Base-by-base conservation (phyloP, 2,888 invertebrate genomes). In the Phoronis australis region DNA sequence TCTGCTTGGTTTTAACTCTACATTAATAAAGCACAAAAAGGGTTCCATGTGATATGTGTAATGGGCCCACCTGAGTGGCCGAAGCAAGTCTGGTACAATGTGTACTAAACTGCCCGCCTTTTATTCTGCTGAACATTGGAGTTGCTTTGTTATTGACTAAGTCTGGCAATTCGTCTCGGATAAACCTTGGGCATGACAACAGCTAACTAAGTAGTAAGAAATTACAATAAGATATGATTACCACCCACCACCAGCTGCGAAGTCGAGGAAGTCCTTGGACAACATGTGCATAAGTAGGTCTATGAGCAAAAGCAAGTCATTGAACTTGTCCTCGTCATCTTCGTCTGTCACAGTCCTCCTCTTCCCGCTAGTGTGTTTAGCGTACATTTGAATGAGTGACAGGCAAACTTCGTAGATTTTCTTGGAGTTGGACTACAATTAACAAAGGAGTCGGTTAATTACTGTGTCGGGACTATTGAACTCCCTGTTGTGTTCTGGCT, bases 271-370 rank as follows among this genome's bases (percentile, higher is more conserved):
- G 62, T 83, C 81, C 65, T 82, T 83, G 26, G 80, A 80, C 50
- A 83, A 73, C 25, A 83, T 71, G 66, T 83, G 82, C 2, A 80
- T 81, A 20, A 90, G 79, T 51, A 92, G 79, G 65, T 91, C 87
- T 83, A 92, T 85, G 9, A 92, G 80, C 3, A 89, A 80, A 46
- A 86, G 82, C 57, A 92, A 83, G 68, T 91, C 91, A 77, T 87
- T 82, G 62, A 81, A 85, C 46, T 75, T 68, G 44, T 82, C 82
- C 57, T 84, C 88, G 65, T 90, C 90, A 25, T 63, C 66, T 42
- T 69, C 68, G 27, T 56, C 58, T 4, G 9, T 15, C 31, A 31
- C 31, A 12, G 31, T 12, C 31, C 31, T 31, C n/a, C n/a, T 31
- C 56, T 63, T 65, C 68, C 73, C 72, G 44, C 61, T 60, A 57